phyloP scores from a whole-genome alignment of 2,888 invertebrate species.

The Saturnia pavonia region DNA sequence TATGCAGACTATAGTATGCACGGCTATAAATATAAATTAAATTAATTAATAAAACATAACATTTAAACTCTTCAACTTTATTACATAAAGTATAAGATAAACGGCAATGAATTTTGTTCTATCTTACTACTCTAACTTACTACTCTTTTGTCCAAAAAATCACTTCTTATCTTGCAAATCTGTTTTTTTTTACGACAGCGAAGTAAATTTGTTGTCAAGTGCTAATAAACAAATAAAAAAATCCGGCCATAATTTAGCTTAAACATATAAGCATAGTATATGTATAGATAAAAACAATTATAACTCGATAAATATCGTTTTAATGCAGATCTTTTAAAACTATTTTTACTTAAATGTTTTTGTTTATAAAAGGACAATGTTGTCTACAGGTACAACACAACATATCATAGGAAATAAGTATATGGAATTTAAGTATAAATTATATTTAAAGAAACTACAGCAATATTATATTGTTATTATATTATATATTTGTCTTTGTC shows the following conservation, averaged over 20 bases:
- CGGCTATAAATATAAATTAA: no score
- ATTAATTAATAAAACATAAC: no score
- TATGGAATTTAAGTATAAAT: slow-evolving; percentile 17
- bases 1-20: no score
- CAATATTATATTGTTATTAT: neutral
- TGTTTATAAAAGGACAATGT: neutral
- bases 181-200: no score
- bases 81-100: no score
- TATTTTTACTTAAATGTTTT: neutral
- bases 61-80: no score
- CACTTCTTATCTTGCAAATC: no score
- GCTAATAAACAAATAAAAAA: neutral
- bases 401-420: slow-evolving; percentile 50
- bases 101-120: no score
- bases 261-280: neutral
- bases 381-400: slow-evolving; percentile 46
- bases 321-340: neutral
- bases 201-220: neutral
- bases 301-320: neutral
- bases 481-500: neutral
- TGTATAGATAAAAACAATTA: neutral
- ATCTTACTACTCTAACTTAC: no score
- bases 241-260: neutral
- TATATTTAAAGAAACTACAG: slow-evolving; percentile 1
- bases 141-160: no score